phyloP scores from a whole-genome alignment of 1,140 invertebrate species.

The Megathymus violae region DNA sequence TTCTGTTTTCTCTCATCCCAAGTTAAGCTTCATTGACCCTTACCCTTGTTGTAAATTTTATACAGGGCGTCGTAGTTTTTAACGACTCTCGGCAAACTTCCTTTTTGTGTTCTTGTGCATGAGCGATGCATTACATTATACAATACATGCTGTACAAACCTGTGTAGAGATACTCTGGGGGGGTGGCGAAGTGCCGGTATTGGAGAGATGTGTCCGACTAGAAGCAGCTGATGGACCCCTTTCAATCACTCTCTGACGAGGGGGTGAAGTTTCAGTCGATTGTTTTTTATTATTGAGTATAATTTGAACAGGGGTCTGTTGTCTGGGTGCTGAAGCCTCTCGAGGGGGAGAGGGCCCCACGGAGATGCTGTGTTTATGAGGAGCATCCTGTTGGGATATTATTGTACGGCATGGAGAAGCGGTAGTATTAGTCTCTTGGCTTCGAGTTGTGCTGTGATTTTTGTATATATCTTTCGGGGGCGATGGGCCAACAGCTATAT shows the following conservation, averaged over 20 bases:
- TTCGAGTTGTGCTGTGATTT: conserved; percentile 22
- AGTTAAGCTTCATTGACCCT: no score
- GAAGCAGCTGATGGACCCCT: conserved; percentile 46
- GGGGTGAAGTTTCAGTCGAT: conserved; percentile 61
- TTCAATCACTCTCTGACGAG: conserved; percentile 46
- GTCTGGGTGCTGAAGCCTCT: conserved; percentile 38
- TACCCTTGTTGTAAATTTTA: no score
- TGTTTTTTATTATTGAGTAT: conserved; percentile 58
- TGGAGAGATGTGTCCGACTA: conserved; percentile 64
- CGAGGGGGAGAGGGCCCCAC: conserved; percentile 71
- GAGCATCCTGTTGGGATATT: conserved; percentile 31
- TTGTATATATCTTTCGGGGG: conserved; percentile 62
- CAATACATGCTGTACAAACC: no score
- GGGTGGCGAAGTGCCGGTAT: conserved; percentile 91
- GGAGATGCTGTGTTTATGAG: conserved; percentile 58
- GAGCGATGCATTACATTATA: no score
- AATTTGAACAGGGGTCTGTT: conserved; percentile 20
- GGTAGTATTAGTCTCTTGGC: conserved; percentile 34
- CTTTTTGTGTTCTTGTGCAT: no score
- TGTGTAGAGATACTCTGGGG: conserved; percentile 94
- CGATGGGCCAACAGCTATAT: conserved; percentile 72
- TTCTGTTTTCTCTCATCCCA: no score
- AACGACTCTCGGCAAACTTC: no score
- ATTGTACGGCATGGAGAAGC: conserved; percentile 43
- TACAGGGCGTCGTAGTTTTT: no score